Percentiles rank a stretch among this genome's conserved stretches.
These are phyloP conservation scores for Oenanthe oenanthe DNA, from an alignment of 2,113 vertebrate species.

Conservation along the genomic window DNA sequence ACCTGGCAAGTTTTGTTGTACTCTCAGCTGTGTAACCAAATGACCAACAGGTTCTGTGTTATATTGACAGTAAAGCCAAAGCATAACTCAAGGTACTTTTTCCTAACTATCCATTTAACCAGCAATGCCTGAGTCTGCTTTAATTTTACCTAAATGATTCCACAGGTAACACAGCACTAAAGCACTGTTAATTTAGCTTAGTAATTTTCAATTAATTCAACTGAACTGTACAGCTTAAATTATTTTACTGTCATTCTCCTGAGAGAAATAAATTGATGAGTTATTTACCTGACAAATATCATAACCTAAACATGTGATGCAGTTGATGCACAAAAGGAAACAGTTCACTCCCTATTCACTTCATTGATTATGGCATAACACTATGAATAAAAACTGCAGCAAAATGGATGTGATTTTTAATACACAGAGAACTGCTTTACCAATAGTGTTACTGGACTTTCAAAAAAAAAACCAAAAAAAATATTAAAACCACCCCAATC, in stretches of 20 bases:
- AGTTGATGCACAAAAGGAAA: background rate
- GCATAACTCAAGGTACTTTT: background rate
- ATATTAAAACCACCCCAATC: background rate
- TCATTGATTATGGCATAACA: background rate
- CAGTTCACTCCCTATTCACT: background rate
- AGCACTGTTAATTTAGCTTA: background rate
- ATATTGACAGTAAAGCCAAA: background rate
- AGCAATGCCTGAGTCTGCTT: background rate
- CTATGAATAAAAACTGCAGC: background rate
- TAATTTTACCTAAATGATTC: background rate
- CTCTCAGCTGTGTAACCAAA: background rate
- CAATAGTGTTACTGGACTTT: fast-evolving
- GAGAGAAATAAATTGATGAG: background rate
- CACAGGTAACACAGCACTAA: background rate
- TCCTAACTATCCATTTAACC: background rate
- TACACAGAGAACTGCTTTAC: background rate
- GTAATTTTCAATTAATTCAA: background rate
- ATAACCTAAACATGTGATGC: background rate
- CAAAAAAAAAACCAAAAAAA: background rate
- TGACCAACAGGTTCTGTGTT: fast-evolving
- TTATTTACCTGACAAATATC: background rate
- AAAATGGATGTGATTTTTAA: background rate
- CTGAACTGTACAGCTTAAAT: background rate
- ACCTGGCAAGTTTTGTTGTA: background rate
- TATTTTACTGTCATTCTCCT: background rate